Percentiles rank a stretch among this genome's conserved stretches.
These are phyloP conservation scores for Triplophysa tibetana DNA, from an alignment of 2,113 vertebrate species.

Conservation along the genomic window DNA sequence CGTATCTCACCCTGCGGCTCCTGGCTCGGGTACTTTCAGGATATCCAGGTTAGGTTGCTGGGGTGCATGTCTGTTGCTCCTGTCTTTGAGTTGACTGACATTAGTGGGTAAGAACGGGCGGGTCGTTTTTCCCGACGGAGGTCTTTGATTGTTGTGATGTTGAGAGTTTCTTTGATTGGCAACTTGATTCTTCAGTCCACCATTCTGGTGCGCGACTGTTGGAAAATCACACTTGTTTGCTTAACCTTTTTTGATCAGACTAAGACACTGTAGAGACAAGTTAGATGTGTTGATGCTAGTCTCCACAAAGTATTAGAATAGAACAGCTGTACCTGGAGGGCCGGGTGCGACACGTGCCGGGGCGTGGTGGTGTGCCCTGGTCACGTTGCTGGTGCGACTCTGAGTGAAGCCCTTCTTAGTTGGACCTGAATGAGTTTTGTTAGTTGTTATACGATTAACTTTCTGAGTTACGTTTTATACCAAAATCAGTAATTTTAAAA, in stretches of 20 bases:
- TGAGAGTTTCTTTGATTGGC: conserved; percentile 72
- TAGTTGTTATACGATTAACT: conserved; percentile 2
- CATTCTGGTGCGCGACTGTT: conserved; percentile 87
- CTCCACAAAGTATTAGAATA: no score
- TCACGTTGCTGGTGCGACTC: conserved; percentile 58
- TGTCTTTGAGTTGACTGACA: conserved; percentile 68
- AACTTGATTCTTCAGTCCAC: conserved; percentile 74
- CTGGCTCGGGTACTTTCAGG: conserved; percentile 92
- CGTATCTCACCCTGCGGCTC: conserved; percentile 91
- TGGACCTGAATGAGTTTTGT: conserved; percentile 77
- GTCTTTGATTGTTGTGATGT: conserved; percentile 73
- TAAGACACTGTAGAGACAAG: neutral
- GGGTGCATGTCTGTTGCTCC: conserved; percentile 66
- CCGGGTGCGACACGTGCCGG: conserved; percentile 86
- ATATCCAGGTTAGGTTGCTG: conserved; percentile 85
- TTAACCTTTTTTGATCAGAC: neutral
- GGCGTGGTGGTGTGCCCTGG: conserved; percentile 72
- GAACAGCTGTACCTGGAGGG: conserved; percentile 82
- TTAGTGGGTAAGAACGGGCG: conserved; percentile 83
- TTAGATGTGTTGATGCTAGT: neutral
- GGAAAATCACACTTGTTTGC: neutral
- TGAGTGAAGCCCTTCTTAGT: conserved; percentile 78
- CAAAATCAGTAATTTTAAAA: neutral
- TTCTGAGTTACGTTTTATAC: neutral
- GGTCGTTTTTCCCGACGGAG: conserved; percentile 65